Evolutionary conservation across 2,113 vertebrate genomes (phyloP), one percentile per base, ranked within the genome.

Genomic region (Capricornis sumatraensis): DNA sequence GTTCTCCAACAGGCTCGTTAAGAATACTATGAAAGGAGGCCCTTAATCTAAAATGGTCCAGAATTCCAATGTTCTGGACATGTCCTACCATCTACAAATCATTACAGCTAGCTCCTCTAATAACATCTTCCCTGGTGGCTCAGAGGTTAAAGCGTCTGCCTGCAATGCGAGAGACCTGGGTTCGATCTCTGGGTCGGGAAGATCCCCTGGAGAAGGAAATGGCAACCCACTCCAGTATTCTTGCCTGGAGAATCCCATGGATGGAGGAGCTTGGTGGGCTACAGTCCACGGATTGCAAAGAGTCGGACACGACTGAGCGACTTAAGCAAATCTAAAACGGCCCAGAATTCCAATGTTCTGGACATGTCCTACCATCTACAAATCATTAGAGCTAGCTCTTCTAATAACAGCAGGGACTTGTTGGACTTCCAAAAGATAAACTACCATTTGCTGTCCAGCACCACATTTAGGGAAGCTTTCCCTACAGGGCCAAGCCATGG

Each of bases 361-460:
- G 93, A 50, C 28, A 55, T 88, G 52, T 64, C 84, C 85, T 96
- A 4, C 67, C 16, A 60, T 47, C 87, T 92, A 96, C 74, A 96
- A 71, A 95, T 89, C 93, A 13, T 78, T 85, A 64, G 78, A 93
- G 52, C n/a, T 40, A 94, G 36, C 17, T 67, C 91, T 25, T 85
- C 43, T 96, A 64, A 82, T 71, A 97, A 71, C 89, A 96, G 92
- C 78, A 76, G 36, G 85, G 74, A 62, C 40, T 93, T 95, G 36
- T 60, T 58, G 96, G 27, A 89, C 76, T 96, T 97, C 94, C 60
- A 92, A 96, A 91, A 92, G 97, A 97, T 82, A 25, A 97, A 98
- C 78, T 98, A 91, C 53, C n/a, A 50, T 97, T 9, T 0, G 36
- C 79, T 71, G 92, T 87, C 55, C 79, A 27, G 76, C 47, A 11